A percentile compares a stretch with the other conserved stretches of the same genome.
Conservation (phyloP, 2,113 vertebrate species). For the Odontesthes bonariensis region DNA sequence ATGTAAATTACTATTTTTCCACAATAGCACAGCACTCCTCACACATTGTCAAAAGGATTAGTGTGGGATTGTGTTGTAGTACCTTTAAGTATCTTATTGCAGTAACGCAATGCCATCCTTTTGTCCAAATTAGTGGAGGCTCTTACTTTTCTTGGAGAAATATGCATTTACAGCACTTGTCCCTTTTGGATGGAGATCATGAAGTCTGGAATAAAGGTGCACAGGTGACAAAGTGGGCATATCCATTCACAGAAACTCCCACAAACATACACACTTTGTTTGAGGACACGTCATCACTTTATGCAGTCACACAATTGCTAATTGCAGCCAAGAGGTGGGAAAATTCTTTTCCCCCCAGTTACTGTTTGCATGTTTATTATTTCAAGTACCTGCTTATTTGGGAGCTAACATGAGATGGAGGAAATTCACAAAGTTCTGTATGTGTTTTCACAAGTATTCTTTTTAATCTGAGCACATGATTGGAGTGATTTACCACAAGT, state of each 20-base stretch:
- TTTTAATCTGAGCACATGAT: constrained; percentile 21
- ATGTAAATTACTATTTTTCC: too few species aligned
- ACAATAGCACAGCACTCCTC: too few species aligned
- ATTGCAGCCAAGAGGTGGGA: too few species aligned
- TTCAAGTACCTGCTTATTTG: too few species aligned
- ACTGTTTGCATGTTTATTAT: too few species aligned
- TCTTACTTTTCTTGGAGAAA: constrained; percentile 30
- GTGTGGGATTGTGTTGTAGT: too few species aligned
- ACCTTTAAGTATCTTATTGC: too few species aligned
- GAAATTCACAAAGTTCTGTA: too few species aligned
- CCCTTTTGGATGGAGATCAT: constrained; percentile 45
- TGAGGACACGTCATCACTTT: background rate
- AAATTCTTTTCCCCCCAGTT: too few species aligned
- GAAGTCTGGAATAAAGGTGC: constrained; percentile 4
- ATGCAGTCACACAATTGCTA: background rate
- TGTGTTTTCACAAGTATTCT: background rate
- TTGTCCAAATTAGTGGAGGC: constrained; percentile 44
- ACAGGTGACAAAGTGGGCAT: background rate
- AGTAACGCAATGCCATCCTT: constrained; percentile 35
- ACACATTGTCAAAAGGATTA: too few species aligned
- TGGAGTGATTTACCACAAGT: background rate
- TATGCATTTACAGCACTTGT: constrained; percentile 18
- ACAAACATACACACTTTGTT: background rate
- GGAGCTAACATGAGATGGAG: too few species aligned
- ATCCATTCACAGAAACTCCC: constrained; percentile 11